Conservation (phyloP, 2,888 invertebrate species). For the Lasioglossum figueresi region DNA sequence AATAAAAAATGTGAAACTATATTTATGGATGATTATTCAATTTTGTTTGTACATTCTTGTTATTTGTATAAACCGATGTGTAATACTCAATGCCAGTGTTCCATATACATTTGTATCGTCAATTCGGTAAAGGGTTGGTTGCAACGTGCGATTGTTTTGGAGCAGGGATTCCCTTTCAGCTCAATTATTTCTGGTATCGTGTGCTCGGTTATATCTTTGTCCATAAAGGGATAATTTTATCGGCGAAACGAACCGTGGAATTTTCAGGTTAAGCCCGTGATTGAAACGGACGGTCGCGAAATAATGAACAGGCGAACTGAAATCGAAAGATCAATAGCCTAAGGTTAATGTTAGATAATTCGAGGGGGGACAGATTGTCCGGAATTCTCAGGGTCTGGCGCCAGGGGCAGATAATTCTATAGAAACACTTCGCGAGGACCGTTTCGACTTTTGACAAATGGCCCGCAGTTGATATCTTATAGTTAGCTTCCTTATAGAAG, state of each 20-base stretch:
- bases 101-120: too few relatives aligned
- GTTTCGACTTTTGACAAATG: slow-evolving; percentile 78
- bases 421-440: slow-evolving; percentile 69
- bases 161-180: not conserved
- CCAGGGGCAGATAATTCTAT: slow-evolving; percentile 64
- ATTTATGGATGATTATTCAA: too few relatives aligned
- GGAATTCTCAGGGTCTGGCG: slow-evolving; percentile 64
- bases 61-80: not conserved
- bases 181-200: not conserved
- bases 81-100: not conserved
- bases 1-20: too few relatives aligned
- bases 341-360: slow-evolving; percentile 73
- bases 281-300: slow-evolving; percentile 35
- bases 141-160: not conserved
- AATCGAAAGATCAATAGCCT: slow-evolving; percentile 65
- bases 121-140: not conserved
- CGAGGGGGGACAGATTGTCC: slow-evolving; percentile 68
- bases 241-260: slow-evolving; percentile 7
- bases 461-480: slow-evolving; percentile 72
- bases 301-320: slow-evolving; percentile 44
- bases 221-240: slow-evolving; percentile 18
- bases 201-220: not conserved
- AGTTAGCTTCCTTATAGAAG: slow-evolving; percentile 68
- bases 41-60: not conserved
- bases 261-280: slow-evolving; percentile 42